Conservation (phyloP, 2,888 invertebrate genomes). For the Acrobasis consociella region DNA sequence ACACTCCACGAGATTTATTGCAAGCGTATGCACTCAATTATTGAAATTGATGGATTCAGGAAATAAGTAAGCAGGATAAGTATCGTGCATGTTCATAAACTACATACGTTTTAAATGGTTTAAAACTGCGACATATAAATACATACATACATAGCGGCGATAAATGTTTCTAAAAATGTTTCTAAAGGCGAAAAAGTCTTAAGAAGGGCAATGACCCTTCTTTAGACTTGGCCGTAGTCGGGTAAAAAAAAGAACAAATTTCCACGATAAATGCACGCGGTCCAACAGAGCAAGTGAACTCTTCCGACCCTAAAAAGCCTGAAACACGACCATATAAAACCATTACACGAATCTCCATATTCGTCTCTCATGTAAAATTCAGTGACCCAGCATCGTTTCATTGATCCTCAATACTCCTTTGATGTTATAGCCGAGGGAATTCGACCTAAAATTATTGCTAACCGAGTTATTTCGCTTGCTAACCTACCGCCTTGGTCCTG, state of each 20-base stretch:
- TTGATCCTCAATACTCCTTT: conserved; percentile 43
- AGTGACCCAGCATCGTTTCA: conserved; percentile 35
- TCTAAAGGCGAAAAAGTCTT: too few relatives aligned
- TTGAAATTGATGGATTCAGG: background rate
- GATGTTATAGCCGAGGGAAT: conserved; percentile 38
- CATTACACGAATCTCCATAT: conserved; percentile 15
- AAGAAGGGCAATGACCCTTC: too few relatives aligned
- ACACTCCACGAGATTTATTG: background rate
- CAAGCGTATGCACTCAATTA: background rate
- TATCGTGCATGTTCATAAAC: background rate
- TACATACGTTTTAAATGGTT: too few relatives aligned
- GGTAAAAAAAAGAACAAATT: too few relatives aligned
- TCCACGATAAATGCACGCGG: too few relatives aligned
- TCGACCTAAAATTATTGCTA: conserved; percentile 41
- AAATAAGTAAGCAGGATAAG: too few relatives aligned
- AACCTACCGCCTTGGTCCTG: background rate
- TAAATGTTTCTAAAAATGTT: too few relatives aligned
- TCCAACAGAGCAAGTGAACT: too few relatives aligned
- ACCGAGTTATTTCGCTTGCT: conserved; percentile 25
- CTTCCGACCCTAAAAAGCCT: background rate
- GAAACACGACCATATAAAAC: background rate
- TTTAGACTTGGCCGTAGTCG: too few relatives aligned
- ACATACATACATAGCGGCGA: too few relatives aligned
- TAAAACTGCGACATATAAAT: too few relatives aligned
- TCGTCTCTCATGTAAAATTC: conserved; percentile 30